Evolutionary conservation across 2,113 vertebrate genomes (phyloP), one percentile per base, ranked within the genome.

Genomic region (Speoplatyrhinus poulsoni): DNA sequence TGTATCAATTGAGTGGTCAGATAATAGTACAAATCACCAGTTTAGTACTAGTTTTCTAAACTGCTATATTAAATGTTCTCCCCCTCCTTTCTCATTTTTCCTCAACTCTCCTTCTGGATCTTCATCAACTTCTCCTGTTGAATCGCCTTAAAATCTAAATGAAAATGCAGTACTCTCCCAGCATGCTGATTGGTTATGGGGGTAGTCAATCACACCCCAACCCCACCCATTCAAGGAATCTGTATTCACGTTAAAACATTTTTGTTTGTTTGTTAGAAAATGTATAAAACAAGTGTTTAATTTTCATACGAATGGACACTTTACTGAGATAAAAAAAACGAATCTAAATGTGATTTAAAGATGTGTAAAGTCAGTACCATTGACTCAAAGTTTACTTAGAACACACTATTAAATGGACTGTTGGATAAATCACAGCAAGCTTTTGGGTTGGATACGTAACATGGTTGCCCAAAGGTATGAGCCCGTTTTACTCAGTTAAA

Each of bases 171-270:
- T 94, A 94, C 88, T 94, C 92, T 91, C 92, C 93, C 90, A 94
- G 93, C 92, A 93, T 94, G 93, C 90, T 94, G 90, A 94, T 90
- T 87, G 92, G 91, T 86, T 94, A 92, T 13, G 91, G 90, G 86
- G 88, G 89, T 82, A 84, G 83, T 91, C 92, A 93, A 92, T 92
- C 92, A 90, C 92, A 89, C 81, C 85, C 88, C 81, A 92, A 92
- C 80, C 89, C 90, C 9, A 61, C 89, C 85, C 90, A 91, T 87
- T 92, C 91, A 72, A 92, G 92, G 81, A 94, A 92, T 80, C 85
- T 90, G 84, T 92, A 93, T 85, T 92, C 89, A 80, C 92, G 89
- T 88, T 94, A 89, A 93, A 85, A 67, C 69, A 82, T 69, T 81
- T 83, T 79, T 76, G 60, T 60, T 79, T 82, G 89, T 88, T 90